Evolutionary conservation across 2,113 vertebrate genomes (phyloP).

Genomic region (Alosa alosa): DNA sequence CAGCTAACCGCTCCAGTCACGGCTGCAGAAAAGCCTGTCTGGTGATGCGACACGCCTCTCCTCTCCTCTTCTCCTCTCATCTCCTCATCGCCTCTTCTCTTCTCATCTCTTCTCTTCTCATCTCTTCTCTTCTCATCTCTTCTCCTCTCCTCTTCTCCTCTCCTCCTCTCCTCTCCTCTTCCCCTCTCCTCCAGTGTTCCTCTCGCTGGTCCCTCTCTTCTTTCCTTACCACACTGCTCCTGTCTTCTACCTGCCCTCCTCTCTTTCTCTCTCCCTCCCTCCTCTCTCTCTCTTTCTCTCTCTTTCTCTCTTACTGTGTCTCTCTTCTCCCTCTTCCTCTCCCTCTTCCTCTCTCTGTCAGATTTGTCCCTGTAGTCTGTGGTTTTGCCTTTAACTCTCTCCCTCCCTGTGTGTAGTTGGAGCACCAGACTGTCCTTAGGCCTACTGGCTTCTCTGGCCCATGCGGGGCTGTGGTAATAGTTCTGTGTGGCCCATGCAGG

Average conservation of each 20-base stretch:
- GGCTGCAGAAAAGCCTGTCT: constrained; percentile 10
- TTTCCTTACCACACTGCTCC: neutral
- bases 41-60: constrained; percentile 1
- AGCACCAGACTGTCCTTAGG: neutral
- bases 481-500: too few species aligned
- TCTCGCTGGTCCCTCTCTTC: neutral
- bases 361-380: constrained; percentile 31
- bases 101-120: too few species aligned
- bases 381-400: neutral
- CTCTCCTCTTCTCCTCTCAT: neutral
- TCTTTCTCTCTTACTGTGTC: constrained; percentile 31
- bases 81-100: too few species aligned
- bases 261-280: constrained; percentile 25
- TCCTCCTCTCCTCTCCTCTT: neutral
- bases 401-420: neutral
- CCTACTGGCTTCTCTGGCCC: neutral
- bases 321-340: constrained; percentile 36
- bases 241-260: neutral
- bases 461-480: neutral
- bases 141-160: too few species aligned
- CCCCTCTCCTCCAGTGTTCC: neutral
- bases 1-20: constrained; percentile 28
- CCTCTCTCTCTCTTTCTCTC: neutral
- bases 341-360: neutral
- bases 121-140: neutral